Evolutionary conservation across 2,888 invertebrate genomes (phyloP).

Genomic region (Scaptomyza cyrtandrae): DNA sequence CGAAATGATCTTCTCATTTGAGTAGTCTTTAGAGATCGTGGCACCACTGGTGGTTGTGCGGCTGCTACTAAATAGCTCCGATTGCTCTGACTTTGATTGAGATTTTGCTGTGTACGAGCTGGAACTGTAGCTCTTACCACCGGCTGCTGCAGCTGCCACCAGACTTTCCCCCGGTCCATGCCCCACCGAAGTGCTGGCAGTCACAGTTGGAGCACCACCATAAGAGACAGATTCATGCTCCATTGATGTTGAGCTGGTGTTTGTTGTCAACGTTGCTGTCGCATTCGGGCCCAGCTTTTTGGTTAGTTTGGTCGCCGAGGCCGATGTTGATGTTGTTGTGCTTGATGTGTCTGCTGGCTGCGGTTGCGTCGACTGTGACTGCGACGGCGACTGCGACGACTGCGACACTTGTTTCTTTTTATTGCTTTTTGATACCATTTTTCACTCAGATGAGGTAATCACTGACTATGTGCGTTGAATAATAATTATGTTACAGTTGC

Average conservation of each 20-base stretch:
- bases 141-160: conserved; percentile 23
- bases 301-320: conserved; percentile 72
- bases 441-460: conserved; percentile 74
- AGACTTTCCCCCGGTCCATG: conserved; percentile 20
- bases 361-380: conserved; percentile 13
- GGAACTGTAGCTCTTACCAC: conserved; percentile 52
- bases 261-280: conserved; percentile 63
- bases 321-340: conserved; percentile 71
- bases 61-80: conserved; percentile 33
- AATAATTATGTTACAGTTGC: conserved; percentile 30
- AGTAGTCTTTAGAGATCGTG: conserved; percentile 68
- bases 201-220: conserved; percentile 27
- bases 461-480: conserved; percentile 47
- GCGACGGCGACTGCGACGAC: conserved; percentile 29
- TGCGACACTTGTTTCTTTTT: conserved; percentile 80
- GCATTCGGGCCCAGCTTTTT: conserved; percentile 71
- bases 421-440: conserved; percentile 82
- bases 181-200: conserved; percentile 24
- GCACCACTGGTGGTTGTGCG: conserved; percentile 59
- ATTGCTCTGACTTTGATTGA: conserved; percentile 56
- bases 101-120: conserved; percentile 58
- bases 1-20: conserved; percentile 77
- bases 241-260: conserved; percentile 69
- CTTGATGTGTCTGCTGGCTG: conserved; percentile 65
- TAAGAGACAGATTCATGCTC: conserved; percentile 70